Conservation (phyloP, 2,888 invertebrate species). For the Ochropacha duplaris region DNA sequence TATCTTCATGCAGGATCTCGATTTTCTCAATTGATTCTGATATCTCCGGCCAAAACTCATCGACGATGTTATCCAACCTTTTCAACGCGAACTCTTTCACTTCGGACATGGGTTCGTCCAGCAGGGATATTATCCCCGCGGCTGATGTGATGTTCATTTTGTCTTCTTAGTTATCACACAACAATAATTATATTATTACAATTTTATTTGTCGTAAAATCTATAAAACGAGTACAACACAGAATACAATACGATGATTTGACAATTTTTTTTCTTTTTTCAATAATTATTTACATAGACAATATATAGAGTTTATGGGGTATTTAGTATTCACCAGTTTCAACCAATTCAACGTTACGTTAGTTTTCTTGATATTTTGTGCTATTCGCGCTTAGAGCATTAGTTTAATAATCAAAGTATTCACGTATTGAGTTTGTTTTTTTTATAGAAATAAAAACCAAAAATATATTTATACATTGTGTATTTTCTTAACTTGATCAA, state of each 20-base stretch:
- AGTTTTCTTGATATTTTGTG: no score
- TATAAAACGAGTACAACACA: slow-evolving; percentile 39
- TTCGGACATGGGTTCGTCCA: slow-evolving; percentile 97
- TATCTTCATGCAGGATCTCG: slow-evolving; percentile 97
- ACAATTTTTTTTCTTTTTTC: slow-evolving; percentile 62
- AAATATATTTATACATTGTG: no score
- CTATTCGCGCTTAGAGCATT: no score
- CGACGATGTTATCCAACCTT: slow-evolving; percentile 96
- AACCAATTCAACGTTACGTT: no score
- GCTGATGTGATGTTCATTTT: slow-evolving; percentile 81
- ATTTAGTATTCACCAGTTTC: no score
- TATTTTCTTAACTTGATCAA: no score
- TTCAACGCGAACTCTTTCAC: slow-evolving; percentile 96
- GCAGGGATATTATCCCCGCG: slow-evolving; percentile 96
- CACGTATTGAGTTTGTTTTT: no score
- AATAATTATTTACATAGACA: slow-evolving; percentile 48
- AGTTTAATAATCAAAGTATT: no score
- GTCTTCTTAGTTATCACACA: slow-evolving; percentile 23
- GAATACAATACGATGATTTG: slow-evolving; percentile 66
- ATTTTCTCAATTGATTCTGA: slow-evolving; percentile 99
- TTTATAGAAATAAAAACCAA: no score
- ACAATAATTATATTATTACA: slow-evolving; percentile 13
- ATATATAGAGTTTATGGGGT: slow-evolving; percentile 3
- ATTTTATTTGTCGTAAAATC: slow-evolving; percentile 20
- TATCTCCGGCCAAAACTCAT: slow-evolving; percentile 99